A percentile compares a stretch with the other conserved stretches of the same genome.
These are phyloP conservation scores for Diplodus puntazzo DNA, from an alignment of 2,797 vertebrate genomes.

Conservation along the genomic window DNA sequence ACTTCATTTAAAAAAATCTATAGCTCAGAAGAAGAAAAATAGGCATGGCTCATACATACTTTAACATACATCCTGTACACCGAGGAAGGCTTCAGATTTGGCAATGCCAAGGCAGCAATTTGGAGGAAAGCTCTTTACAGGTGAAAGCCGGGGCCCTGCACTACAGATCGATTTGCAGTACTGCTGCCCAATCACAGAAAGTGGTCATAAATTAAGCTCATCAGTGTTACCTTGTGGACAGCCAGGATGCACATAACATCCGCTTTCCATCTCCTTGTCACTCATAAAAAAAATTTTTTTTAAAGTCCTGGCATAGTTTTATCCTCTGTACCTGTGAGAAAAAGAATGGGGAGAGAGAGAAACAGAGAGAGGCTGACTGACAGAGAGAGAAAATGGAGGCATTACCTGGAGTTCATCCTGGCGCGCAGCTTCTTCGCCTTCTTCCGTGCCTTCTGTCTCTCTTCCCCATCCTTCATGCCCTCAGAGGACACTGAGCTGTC, in stretches of 20 bases:
- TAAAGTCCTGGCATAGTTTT: conserved; percentile 52
- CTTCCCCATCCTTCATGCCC: conserved; percentile 91
- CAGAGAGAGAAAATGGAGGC: conserved; percentile 14
- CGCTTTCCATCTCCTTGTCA: conserved; percentile 83
- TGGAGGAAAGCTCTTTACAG: conserved; percentile 98
- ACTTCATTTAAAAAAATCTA: conserved; percentile 98
- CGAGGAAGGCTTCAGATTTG: conserved; percentile 88
- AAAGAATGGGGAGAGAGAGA: conserved; percentile 41
- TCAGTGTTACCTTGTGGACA: conserved; percentile 90
- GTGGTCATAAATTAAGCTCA: conserved; percentile 99
- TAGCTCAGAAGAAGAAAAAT: conserved; percentile 91
- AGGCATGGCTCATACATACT: conserved; percentile 94
- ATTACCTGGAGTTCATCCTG: conserved; percentile 96
- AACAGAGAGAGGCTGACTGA: not conserved
- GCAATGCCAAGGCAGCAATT: conserved; percentile 92
- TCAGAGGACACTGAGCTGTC: conserved; percentile 91
- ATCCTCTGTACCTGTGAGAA: conserved; percentile 53
- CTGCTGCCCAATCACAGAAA: conserved; percentile 97
- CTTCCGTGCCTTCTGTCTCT: conserved; percentile 94
- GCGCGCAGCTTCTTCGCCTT: conserved; percentile 97
- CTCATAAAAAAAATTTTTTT: conserved; percentile 61
- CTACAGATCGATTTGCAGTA: conserved; percentile 91
- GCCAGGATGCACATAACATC: conserved; percentile 89
- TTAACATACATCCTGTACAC: conserved; percentile 90
- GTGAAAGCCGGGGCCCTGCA: conserved; percentile 89